phyloP scores from a whole-genome alignment of 2,888 invertebrate genomes.

The Tricholauxania praeusta region DNA sequence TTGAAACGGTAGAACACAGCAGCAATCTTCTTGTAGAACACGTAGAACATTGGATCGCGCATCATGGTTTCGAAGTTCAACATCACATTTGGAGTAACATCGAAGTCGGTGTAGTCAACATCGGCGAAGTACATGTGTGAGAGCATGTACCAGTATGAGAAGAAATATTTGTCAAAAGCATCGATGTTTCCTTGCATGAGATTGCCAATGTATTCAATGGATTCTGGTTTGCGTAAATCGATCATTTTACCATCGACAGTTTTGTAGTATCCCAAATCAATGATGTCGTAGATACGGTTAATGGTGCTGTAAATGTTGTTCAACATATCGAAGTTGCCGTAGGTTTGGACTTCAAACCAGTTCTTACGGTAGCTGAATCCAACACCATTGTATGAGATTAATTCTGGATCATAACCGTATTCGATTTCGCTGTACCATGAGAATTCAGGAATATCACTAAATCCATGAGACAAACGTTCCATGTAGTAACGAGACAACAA shows the following conservation, averaged over 20 bases:
- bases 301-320: conserved; percentile 53
- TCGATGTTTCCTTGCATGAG: conserved; percentile 70
- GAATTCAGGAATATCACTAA: conserved; percentile 74
- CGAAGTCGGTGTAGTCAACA: conserved; percentile 47
- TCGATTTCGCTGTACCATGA: conserved; percentile 70
- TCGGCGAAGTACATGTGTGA: conserved; percentile 48
- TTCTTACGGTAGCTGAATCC: conserved; percentile 74
- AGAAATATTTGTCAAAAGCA: conserved; percentile 50
- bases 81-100: conserved; percentile 71
- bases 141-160: conserved; percentile 51
- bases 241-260: conserved; percentile 50
- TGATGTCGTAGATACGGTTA: conserved; percentile 68
- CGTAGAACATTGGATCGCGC: conserved; percentile 80
- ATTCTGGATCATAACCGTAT: conserved; percentile 74
- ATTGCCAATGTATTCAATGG: conserved; percentile 71
- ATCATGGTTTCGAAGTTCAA: conserved; percentile 76
- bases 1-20: conserved; percentile 73
- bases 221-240: conserved; percentile 61
- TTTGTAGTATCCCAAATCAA: conserved; percentile 68
- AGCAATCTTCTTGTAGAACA: conserved; percentile 73
- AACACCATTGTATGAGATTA: conserved; percentile 74
- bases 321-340: conserved; percentile 56
- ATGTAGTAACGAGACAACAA: conserved; percentile 78
- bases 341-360: conserved; percentile 69
- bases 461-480: conserved; percentile 78